These are phyloP conservation scores for Campopleginae sp. DNA, from an alignment of 2,888 invertebrate genomes.

Conservation along the genomic window DNA sequence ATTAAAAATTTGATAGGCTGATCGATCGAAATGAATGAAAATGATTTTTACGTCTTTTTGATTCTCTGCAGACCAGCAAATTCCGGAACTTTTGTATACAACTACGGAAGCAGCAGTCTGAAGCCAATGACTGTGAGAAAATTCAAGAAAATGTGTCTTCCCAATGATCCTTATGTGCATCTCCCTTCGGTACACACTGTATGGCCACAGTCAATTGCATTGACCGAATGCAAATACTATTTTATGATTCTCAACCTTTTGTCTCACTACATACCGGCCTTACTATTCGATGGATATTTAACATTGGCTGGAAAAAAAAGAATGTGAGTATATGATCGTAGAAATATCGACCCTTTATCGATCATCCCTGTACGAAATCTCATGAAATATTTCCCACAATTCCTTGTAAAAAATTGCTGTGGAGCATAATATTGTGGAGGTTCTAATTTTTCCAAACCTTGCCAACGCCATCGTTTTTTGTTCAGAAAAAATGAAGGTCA, in stretches of 20 bases:
- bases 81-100: slow-evolving; percentile 87
- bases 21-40: neutral
- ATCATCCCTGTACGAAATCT: too few species aligned
- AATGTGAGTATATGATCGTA: slow-evolving; percentile 70
- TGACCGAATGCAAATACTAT: slow-evolving; percentile 42
- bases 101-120: slow-evolving; percentile 92
- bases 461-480: too few species aligned
- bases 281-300: slow-evolving; percentile 70
- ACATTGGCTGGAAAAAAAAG: slow-evolving; percentile 72
- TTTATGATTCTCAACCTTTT: slow-evolving; percentile 69
- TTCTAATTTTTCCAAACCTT: too few species aligned
- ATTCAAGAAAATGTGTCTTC: slow-evolving; percentile 41
- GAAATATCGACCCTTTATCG: too few species aligned
- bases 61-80: slow-evolving; percentile 50
- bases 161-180: neutral
- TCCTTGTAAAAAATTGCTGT: too few species aligned
- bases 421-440: too few species aligned
- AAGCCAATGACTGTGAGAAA: slow-evolving; percentile 84
- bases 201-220: slow-evolving; percentile 65
- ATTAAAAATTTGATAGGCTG: neutral
- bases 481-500: too few species aligned
- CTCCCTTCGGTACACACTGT: slow-evolving; percentile 68
- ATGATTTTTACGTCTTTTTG: neutral
- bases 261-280: slow-evolving; percentile 74
- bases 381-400: too few species aligned